Percentiles rank a stretch among this genome's conserved stretches.
phyloP scores from a whole-genome alignment of 2,113 vertebrate species.

The Gnathonemus longibarbis region DNA sequence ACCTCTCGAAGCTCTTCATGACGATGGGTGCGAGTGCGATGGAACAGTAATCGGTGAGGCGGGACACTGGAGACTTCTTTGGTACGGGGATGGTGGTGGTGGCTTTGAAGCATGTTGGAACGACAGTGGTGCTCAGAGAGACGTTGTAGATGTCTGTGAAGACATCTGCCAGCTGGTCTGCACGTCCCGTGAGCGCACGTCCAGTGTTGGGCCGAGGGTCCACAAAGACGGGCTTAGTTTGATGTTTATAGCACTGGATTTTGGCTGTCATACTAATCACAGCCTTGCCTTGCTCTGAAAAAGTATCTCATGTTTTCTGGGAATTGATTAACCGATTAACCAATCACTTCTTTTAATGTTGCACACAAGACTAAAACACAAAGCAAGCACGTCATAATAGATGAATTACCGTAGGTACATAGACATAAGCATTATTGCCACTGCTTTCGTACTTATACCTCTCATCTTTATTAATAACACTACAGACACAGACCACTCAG shows the following conservation, averaged over 20 bases:
- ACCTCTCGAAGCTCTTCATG: no score
- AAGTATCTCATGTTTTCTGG: no score
- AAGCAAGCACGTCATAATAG: not conserved
- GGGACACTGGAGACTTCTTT: no score
- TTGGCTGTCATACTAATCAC: not conserved
- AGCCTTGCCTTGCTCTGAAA: not conserved
- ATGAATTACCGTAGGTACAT: not conserved
- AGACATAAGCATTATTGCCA: conserved; percentile 7
- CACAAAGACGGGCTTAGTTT: not conserved
- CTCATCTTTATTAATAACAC: not conserved
- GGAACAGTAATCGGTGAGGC: no score
- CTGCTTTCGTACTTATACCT: not conserved
- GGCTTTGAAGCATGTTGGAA: no score
- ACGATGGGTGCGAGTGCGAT: no score
- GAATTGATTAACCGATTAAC: not conserved
- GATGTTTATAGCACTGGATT: not conserved
- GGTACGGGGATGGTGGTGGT: no score
- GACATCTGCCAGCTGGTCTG: no score
- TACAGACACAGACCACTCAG: not conserved
- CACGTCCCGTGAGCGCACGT: no score
- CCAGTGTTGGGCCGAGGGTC: no score
- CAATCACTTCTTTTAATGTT: not conserved
- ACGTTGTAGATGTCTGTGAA: no score
- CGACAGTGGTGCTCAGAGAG: no score
- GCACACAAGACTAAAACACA: not conserved